Evolutionary conservation across 2,797 vertebrate species (phyloP).

Genomic region (Rachycentron canadum): DNA sequence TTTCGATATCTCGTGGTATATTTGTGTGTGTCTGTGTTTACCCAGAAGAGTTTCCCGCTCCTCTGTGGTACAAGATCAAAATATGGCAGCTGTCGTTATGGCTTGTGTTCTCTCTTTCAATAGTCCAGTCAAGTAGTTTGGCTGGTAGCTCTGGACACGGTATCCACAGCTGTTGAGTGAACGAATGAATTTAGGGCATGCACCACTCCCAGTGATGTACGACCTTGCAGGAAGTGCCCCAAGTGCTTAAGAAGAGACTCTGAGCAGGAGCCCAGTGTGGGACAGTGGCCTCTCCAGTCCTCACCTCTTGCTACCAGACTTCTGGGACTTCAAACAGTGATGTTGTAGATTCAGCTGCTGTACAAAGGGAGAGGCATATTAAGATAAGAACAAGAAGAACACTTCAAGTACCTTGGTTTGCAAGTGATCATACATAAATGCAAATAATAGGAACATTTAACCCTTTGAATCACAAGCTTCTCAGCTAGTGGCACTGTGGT

Average conservation of each 20-base stretch:
- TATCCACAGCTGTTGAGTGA: conserved; percentile 59
- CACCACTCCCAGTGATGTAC: conserved; percentile 33
- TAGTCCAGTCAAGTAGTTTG: conserved; percentile 54
- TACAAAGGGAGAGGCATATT: not conserved
- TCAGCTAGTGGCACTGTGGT: not conserved
- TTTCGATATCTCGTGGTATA: conserved; percentile 32
- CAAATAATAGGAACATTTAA: not conserved
- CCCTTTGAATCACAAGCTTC: not conserved
- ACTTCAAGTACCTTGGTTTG: not conserved
- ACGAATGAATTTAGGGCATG: conserved; percentile 36
- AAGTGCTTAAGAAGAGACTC: conserved; percentile 57
- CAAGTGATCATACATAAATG: not conserved
- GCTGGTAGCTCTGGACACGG: conserved; percentile 56
- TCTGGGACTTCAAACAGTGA: conserved; percentile 85
- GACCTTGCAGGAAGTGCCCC: conserved; percentile 34
- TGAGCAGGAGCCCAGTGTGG: conserved; percentile 13
- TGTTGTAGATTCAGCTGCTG: conserved; percentile 60
- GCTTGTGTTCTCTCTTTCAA: conserved; percentile 74
- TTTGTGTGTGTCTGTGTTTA: conserved; percentile 7
- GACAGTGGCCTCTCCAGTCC: conserved; percentile 22
- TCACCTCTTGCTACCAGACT: conserved; percentile 80
- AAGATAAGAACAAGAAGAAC: not conserved
- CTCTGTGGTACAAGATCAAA: conserved; percentile 58
- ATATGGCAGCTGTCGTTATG: conserved; percentile 80
- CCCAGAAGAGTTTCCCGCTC: conserved; percentile 65